Percentiles rank a stretch among this genome's conserved stretches.
Conservation (phyloP, 2,888 invertebrate species). For the Drosophila recens region DNA sequence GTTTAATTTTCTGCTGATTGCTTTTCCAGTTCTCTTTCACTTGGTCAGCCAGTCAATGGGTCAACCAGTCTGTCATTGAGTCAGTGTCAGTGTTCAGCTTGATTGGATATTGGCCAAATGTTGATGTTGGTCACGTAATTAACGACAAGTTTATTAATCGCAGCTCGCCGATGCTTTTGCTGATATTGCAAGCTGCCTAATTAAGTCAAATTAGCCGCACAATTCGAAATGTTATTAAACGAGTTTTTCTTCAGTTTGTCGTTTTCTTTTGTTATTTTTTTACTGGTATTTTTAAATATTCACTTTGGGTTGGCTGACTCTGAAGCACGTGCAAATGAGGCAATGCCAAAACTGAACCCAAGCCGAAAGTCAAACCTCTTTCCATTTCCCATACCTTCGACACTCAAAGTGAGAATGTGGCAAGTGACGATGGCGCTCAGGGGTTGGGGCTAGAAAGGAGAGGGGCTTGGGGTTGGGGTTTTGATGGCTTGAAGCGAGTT, state of each 20-base stretch:
- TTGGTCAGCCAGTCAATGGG: slow-evolving; percentile 14
- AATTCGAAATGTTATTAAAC: slow-evolving; percentile 56
- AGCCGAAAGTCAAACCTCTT: slow-evolving; percentile 17
- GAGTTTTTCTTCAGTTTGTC: slow-evolving; percentile 19
- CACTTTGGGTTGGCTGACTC: slow-evolving; percentile 15
- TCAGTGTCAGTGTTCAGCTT: slow-evolving; percentile 11
- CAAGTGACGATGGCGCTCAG: slow-evolving; percentile 32
- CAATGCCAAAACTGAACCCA: slow-evolving; percentile 3
- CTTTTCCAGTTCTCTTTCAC: slow-evolving; percentile 42
- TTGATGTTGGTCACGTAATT: slow-evolving; percentile 70
- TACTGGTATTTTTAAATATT: slow-evolving; percentile 5
- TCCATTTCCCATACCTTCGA: slow-evolving; percentile 4
- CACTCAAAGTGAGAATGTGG: slow-evolving; percentile 65
- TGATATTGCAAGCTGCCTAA: slow-evolving; percentile 48
- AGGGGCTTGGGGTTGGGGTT: not conserved
- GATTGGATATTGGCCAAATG: slow-evolving; percentile 40
- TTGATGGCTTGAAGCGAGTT: slow-evolving; percentile 31
- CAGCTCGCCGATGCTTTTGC: slow-evolving; percentile 16
- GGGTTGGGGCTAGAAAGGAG: not conserved
- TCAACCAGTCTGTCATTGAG: slow-evolving; percentile 28
- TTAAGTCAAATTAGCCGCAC: slow-evolving; percentile 69
- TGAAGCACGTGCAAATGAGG: slow-evolving; percentile 56
- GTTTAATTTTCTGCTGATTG: slow-evolving; percentile 74
- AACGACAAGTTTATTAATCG: slow-evolving; percentile 74
- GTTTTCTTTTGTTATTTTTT: slow-evolving; percentile 1